Base-by-base conservation (phyloP, 2,888 invertebrate species). In the Cheilosia pagana region DNA sequence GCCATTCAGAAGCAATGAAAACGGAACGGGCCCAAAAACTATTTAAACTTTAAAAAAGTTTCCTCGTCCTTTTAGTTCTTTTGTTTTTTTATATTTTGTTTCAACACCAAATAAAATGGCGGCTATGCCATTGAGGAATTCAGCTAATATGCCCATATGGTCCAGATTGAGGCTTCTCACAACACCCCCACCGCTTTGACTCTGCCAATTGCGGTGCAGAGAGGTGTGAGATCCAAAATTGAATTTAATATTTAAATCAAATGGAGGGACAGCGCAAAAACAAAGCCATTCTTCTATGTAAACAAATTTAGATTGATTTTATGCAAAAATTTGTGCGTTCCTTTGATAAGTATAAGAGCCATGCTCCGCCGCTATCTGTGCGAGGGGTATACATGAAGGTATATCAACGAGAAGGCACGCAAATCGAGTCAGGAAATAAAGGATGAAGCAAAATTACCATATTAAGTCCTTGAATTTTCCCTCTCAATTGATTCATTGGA, bases 401-500 rank as follows among this genome's bases (percentile, higher is more conserved):
- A 3, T 7, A 3, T 7, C 12, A 14, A 31, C 5, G 39, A 48
- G 57, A 41, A 53, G 68, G 14, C 39, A n/a, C 21, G 39, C 52
- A 72, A 39, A 68, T 70, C 57, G 57, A 70, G 41, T 23, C 25
- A 71, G 31, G 62, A 59, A 70, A 76, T 72, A 76, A 71, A 62
- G 72, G 52, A 67, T 62, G 71, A 55, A 76, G 60, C 60, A 60
- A 67, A 81, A 85, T 85, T 81, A 85, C 83, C 81, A 85, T 85
- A 85, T 85, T 85, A 81, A 67, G 81, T 85, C 85, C 75, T 85
- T 85, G 85, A 85, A 81, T 62, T 75, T 79, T 75, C 75, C 48
- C 74, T 75, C 75, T 67, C 77, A 81, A 81, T 85, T 85, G 85
- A 85, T 85, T 85, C 75, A 85, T 85, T 81, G 85, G 62, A 85